phyloP scores from a whole-genome alignment of 2,888 invertebrate genomes.

The Caenorhabditis afra region DNA sequence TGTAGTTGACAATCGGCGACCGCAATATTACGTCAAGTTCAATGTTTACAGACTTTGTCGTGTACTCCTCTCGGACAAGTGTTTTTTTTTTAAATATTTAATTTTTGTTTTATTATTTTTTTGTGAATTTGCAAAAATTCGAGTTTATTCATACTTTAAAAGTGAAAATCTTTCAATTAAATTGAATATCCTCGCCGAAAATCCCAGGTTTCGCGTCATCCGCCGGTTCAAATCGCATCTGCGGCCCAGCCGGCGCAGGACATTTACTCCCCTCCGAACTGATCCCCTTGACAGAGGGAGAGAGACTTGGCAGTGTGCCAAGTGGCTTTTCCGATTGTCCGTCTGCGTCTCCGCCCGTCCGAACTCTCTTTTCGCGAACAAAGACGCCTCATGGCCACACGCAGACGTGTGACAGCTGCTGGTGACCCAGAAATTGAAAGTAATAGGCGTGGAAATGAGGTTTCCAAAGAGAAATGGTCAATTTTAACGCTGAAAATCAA shows the following conservation, averaged over 20 bases:
- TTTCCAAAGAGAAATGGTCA: no score
- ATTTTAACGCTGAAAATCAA: no score
- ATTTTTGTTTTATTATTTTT: no score
- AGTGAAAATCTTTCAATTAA: not conserved
- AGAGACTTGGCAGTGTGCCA: conserved; percentile 14
- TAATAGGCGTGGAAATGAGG: no score
- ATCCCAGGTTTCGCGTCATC: no score
- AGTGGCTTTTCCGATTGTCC: not conserved
- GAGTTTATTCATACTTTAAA: not conserved
- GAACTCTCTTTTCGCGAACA: no score
- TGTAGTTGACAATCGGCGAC: not conserved
- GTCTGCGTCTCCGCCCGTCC: not conserved
- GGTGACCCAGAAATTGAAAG: not conserved
- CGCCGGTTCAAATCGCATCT: no score
- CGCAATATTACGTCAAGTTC: not conserved
- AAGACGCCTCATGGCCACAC: no score
- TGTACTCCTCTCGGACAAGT: conserved; percentile 28
- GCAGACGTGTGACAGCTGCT: not conserved
- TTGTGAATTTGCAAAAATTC: not conserved
- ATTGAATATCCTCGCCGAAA: no score
- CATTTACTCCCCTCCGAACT: no score
- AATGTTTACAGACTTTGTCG: not conserved
- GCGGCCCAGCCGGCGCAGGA: no score
- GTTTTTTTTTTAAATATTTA: not conserved
- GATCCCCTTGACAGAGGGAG: not conserved